Evolutionary conservation across 2,113 vertebrate genomes (phyloP), one percentile per base, ranked within the genome.

Genomic region (Epinephelus cyanopodus): DNA sequence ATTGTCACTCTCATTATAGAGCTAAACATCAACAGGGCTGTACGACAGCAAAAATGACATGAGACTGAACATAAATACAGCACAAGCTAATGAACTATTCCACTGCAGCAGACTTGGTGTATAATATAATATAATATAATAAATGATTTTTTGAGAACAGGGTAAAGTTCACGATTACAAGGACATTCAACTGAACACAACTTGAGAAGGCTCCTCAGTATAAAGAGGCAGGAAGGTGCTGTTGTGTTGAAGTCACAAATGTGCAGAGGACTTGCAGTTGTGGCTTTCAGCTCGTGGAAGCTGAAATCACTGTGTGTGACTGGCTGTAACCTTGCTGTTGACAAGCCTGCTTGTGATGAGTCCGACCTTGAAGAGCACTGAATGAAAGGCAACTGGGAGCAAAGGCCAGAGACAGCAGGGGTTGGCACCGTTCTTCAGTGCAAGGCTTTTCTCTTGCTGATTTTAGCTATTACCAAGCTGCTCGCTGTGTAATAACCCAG

Each of bases 351-450:
- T 53, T 12, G 23, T 60, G 64, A 48, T 50, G 42, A 57, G 47
- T 73, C 17, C 64, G 79, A 81, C 64, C 71, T 82, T 27, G 14
- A 50, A 39, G 61, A 13, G 4, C 25, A 5, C 23, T 13, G 33
- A 77, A 54, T 58, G 15, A 74, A 74, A 62, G 77, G 60, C 60
- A 50, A 64, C 42, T 21, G 58, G 48, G 76, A 63, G 66, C 81
- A 74, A 74, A 78, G 69, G 56, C 39, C 69, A 80, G 53, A 66
- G 50, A 66, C 53, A 21, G 54, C 60, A 23, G n/a, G 25, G 17
- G 50, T 21, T 17, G 21, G 53, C 52, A n/a, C 27, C 15, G 45
- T 18, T 63, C 62, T 63, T 50, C 57, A 56, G 9, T 47, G 12
- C 3, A 23, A 70, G 21, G 54, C 45, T 42, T 47, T 19, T 4